Evolutionary conservation across 2,797 vertebrate genomes (phyloP).

Genomic region (Acridotheres tristis): DNA sequence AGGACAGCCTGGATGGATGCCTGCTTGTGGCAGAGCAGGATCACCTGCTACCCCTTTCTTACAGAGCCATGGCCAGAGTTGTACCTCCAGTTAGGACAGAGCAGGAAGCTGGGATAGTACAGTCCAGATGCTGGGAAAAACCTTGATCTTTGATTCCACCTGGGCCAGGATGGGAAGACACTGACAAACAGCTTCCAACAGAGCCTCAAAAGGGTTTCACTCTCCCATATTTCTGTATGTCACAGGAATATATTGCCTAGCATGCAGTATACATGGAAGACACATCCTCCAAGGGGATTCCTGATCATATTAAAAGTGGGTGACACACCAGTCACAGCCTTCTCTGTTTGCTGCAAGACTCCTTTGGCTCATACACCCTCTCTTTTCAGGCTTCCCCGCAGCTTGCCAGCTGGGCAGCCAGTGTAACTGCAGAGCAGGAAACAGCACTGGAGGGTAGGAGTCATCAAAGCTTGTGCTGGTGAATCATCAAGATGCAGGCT

Average conservation of each 20-base stretch:
- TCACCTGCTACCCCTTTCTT: background rate
- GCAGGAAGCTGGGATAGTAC: background rate
- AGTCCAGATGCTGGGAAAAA: background rate
- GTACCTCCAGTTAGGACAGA: background rate
- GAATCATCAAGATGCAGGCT: background rate
- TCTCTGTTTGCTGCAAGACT: background rate
- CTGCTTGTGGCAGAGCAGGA: background rate
- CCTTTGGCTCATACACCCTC: background rate
- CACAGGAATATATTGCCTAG: background rate
- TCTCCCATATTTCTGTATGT: rapidly evolving
- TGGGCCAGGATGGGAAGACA: background rate
- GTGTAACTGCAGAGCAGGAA: background rate
- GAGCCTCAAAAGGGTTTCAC: background rate
- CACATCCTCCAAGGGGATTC: background rate
- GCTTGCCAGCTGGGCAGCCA: background rate
- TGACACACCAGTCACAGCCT: background rate
- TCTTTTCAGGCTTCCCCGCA: background rate
- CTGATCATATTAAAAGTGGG: background rate
- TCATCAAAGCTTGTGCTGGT: background rate
- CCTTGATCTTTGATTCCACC: background rate
- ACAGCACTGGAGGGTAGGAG: background rate
- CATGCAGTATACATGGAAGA: background rate
- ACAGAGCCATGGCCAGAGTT: rapidly evolving
- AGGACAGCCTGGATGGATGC: background rate
- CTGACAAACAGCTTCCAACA: background rate